Conservation (phyloP, 35 echinoderm and acorn worm genomes). For the Nesometra sesokonis region DNA sequence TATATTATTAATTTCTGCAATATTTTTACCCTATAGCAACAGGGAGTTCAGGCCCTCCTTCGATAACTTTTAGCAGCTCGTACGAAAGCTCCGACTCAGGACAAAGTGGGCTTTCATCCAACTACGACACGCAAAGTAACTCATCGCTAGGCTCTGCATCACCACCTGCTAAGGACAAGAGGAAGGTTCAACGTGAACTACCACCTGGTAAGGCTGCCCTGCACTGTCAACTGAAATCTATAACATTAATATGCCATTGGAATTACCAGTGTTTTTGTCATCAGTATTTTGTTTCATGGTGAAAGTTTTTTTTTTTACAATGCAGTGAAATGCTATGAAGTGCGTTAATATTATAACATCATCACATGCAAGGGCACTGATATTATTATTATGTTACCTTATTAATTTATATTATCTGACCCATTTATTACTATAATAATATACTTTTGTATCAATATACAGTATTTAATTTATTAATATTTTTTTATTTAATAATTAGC, state of each 20-base stretch:
- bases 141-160: slow-evolving; percentile 88
- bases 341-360: background rate
- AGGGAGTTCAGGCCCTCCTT: background rate
- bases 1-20: background rate
- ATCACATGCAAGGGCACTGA: background rate
- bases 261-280: too few species aligned
- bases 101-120: slow-evolving; percentile 41
- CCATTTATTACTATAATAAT: too few species aligned
- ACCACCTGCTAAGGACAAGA: slow-evolving; percentile 55
- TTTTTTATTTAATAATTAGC: too few species aligned
- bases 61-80: slow-evolving; percentile 29
- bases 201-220: background rate
- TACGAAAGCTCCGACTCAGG: slow-evolving; percentile 95
- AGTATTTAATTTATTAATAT: too few species aligned
- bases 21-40: background rate
- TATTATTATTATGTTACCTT: too few species aligned
- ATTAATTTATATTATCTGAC: too few species aligned
- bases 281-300: too few species aligned
- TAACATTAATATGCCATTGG: too few species aligned
- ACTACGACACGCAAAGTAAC: slow-evolving; percentile 82
- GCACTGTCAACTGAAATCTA: background rate
- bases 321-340: background rate
- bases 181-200: background rate
- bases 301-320: background rate
- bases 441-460: too few species aligned